These are phyloP conservation scores for Oxycera nigricornis DNA, from an alignment of 2,888 invertebrate genomes.

Conservation along the genomic window DNA sequence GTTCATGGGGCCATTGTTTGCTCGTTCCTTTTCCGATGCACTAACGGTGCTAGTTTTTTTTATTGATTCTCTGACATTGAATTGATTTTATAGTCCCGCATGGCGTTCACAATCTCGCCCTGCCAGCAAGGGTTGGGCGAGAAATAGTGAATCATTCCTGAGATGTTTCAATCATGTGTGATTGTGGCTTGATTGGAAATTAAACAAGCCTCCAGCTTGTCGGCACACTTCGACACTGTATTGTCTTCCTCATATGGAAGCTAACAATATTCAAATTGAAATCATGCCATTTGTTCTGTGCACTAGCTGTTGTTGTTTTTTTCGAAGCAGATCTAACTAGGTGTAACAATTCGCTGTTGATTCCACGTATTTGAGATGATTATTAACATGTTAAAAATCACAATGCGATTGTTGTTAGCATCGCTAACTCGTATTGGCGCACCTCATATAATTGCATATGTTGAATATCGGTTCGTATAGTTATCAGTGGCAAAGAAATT, in stretches of 20 bases:
- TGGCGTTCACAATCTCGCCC: too few species aligned
- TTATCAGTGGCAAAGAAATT: neutral
- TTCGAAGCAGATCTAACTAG: neutral
- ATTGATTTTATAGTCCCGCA: too few species aligned
- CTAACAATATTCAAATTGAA: too few species aligned
- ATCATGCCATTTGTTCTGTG: neutral
- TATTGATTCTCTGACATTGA: too few species aligned
- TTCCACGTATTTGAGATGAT: neutral
- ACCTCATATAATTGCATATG: neutral
- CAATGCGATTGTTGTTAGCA: neutral
- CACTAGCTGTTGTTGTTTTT: neutral
- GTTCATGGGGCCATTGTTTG: too few species aligned
- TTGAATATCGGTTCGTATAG: neutral
- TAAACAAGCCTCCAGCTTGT: slow-evolving; percentile 5
- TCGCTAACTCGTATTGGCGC: neutral
- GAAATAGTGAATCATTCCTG: too few species aligned
- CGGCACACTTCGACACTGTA: neutral
- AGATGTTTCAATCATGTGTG: too few species aligned
- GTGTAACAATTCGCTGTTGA: neutral
- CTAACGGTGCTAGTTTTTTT: too few species aligned
- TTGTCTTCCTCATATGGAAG: slow-evolving; percentile 3
- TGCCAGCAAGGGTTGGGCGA: too few species aligned
- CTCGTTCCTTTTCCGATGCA: too few species aligned
- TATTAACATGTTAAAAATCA: slow-evolving; percentile 34
- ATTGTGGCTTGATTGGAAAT: neutral